Base-by-base conservation (phyloP, 2,888 invertebrate species). In the Listrodromus nycthemerus region DNA sequence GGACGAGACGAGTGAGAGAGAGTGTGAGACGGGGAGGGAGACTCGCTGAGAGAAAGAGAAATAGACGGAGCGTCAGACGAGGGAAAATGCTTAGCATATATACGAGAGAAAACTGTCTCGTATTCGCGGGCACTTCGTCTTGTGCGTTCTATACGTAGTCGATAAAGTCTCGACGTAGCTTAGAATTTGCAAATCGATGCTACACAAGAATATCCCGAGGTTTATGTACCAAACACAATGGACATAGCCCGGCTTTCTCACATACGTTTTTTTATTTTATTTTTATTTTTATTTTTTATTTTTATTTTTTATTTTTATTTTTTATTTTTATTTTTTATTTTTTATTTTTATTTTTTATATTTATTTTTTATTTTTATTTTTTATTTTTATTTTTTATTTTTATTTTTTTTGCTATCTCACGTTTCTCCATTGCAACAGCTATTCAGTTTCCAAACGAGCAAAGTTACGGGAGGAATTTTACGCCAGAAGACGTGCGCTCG, bases 51-150 rank as follows among this genome's bases (percentile, higher is more conserved):
- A 75, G 58, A 82, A 50, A 74, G 63, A 52, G 30, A 78, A 33
- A 55, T 58, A 71, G 45, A 55, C 61, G 52, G 52, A 50, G 78
- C 61, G n/a, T 58, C 71, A 69, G 74, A 58, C 55, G 70, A 45
- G 27, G 82, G 78, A 82, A 86, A 89, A 82, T 86, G 89, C 89
- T 92, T 92, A 91, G 91, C 91, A 92, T 92, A 91, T 91, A 92
- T 92, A 92, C 91, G 91, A 92, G 91, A 87, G 88, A 88, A 90
- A 90, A 90, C 86, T 86, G 89, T 89, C 88, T 88, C 84, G 83
- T 84, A 80, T 84, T 81, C 50, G 41, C 67, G 63, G 70, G 67
- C 52, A 79, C 79, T 81, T 80, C 52, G 80, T 74, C 66, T 50
- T 78, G 67, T 24, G 1, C 21, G 55, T 55, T 24, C 4, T 52